Conservation (phyloP, 2,113 vertebrate species). For the Antigone vipio region DNA sequence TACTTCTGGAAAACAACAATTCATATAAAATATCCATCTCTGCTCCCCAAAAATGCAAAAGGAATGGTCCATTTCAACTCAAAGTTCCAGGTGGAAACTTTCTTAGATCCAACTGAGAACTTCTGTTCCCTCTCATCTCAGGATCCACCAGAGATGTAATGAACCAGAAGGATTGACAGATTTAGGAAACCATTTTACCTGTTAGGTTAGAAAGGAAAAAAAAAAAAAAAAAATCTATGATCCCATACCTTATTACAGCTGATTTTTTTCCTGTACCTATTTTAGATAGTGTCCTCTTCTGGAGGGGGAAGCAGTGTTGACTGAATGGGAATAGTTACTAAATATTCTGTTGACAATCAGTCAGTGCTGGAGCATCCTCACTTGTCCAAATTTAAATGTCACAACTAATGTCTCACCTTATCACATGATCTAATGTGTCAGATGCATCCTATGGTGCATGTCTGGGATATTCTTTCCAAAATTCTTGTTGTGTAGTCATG, state of each 20-base stretch:
- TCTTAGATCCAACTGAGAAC: background rate
- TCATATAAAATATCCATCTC: background rate
- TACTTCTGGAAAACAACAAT: background rate
- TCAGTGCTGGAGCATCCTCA: background rate
- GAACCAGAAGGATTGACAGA: background rate
- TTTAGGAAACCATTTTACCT: background rate
- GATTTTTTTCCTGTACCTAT: no score
- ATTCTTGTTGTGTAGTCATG: background rate
- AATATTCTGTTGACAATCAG: background rate
- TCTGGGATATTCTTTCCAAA: background rate
- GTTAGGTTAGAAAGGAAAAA: background rate
- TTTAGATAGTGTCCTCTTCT: background rate
- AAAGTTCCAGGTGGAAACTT: background rate
- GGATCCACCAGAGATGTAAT: background rate
- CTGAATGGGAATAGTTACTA: background rate
- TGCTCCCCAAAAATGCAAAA: background rate
- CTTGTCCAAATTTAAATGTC: background rate
- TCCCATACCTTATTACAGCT: background rate
- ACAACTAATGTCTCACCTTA: accelerated
- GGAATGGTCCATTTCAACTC: background rate
- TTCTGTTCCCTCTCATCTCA: background rate
- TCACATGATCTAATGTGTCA: accelerated
- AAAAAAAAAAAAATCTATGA: background rate
- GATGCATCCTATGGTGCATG: no score
- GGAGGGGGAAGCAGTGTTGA: background rate